Percentiles rank a stretch among this genome's conserved stretches.
phyloP scores from a whole-genome alignment of 2,113 vertebrate species.

The Cavia aperea region DNA sequence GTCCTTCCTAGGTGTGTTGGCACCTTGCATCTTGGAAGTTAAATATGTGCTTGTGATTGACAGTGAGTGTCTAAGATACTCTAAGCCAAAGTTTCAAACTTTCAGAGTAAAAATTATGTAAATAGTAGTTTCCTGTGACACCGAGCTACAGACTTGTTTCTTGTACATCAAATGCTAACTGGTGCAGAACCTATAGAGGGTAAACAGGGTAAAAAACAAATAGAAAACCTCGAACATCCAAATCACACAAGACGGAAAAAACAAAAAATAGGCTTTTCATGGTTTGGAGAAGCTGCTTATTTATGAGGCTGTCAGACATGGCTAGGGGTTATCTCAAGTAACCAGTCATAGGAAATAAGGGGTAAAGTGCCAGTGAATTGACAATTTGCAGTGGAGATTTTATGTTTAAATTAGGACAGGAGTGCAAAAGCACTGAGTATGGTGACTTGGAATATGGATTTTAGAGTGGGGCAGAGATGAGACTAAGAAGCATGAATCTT shows the following conservation, averaged over 20 bases:
- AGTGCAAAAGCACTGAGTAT: background rate
- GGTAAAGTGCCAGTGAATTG: background rate
- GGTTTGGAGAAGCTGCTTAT: background rate
- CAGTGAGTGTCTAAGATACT: background rate
- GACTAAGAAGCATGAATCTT: background rate
- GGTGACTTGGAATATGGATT: too few relatives aligned
- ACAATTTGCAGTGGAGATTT: background rate
- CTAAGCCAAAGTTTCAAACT: background rate
- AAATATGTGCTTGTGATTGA: background rate
- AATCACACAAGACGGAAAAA: background rate
- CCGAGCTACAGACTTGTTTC: background rate
- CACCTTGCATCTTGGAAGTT: background rate
- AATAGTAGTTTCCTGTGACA: background rate
- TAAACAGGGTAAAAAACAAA: background rate
- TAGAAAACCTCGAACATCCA: background rate
- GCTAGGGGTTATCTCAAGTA: background rate
- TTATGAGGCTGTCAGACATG: background rate
- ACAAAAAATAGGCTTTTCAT: background rate
- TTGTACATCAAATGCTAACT: background rate
- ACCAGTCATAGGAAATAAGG: background rate
- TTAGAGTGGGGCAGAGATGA: background rate
- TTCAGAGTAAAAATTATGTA: background rate
- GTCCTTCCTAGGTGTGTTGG: background rate
- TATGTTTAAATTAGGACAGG: background rate
- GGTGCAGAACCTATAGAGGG: background rate